Conservation (phyloP, 2,888 invertebrate genomes). For the Rhingia rostrata region DNA sequence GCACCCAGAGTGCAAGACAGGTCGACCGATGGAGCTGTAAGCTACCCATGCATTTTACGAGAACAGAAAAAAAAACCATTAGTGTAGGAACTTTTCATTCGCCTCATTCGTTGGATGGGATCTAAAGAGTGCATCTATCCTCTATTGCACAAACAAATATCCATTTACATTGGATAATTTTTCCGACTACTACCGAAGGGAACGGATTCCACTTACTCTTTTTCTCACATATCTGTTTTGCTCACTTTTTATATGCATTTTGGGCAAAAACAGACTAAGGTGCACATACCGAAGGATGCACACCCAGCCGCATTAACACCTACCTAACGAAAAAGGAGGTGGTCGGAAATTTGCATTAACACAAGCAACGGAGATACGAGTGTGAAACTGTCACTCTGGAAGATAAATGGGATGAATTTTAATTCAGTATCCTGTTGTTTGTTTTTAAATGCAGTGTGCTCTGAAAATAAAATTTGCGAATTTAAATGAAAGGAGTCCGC, state of each 20-base stretch:
- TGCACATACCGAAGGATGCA: slow-evolving; percentile 5
- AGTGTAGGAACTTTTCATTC: slow-evolving; percentile 12
- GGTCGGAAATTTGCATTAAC: slow-evolving; percentile 59
- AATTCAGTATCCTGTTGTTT: slow-evolving; percentile 40
- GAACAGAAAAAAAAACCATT: slow-evolving; percentile 42
- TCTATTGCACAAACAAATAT: slow-evolving; percentile 37
- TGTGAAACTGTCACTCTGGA: slow-evolving; percentile 59
- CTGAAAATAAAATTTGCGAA: slow-evolving; percentile 1
- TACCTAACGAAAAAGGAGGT: neutral
- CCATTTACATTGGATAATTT: slow-evolving; percentile 36
- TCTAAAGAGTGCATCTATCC: neutral
- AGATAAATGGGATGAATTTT: slow-evolving; percentile 64
- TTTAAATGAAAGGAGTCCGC: neutral
- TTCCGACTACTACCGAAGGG: neutral
- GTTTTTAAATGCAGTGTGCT: slow-evolving; percentile 21
- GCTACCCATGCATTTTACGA: neutral
- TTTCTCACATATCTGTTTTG: neutral
- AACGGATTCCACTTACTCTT: neutral
- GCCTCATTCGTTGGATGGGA: slow-evolving; percentile 36
- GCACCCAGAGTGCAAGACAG: slow-evolving; percentile 3
- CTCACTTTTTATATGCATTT: neutral
- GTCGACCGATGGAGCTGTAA: slow-evolving; percentile 19
- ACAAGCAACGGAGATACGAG: slow-evolving; percentile 34
- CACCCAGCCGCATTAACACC: neutral
- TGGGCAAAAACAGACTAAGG: slow-evolving; percentile 2